Base-by-base conservation (phyloP, 2,113 vertebrate genomes). In the Xyrauchen texanus region DNA sequence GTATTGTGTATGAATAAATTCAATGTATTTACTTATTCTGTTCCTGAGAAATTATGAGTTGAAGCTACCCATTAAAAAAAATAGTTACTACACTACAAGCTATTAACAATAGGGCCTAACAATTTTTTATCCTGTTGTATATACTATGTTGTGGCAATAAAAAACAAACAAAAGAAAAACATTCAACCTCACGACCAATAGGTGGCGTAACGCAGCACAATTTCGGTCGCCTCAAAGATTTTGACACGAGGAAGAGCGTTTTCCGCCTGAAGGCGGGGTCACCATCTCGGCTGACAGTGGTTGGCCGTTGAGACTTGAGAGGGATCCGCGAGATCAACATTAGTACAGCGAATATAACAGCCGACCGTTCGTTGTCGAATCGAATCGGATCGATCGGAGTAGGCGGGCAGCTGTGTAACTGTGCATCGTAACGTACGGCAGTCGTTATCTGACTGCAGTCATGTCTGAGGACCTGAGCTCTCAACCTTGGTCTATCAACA, bases 401-500 rank as follows among this genome's bases (percentile, higher is more conserved):
- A 87, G 91, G 90, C 85, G 84, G 85, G 82, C 15, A 74, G 79
- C 21, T 83, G 8, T 64, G 61, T 80, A 76, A 58, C 66, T 77
- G 71, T 60, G 16, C 55, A 34, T 34, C 21, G 21, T 34, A 34
- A 34, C 21, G 3, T 34, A 34, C 21, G 69, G 7, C 64, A 51
- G 68, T 60, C 7, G 74, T 12, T 46, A 65, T 77, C 84, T 58
- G 82, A 34, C 77, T 85, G 81, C 86, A 89, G 91, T 90, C 90
- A 97, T 97, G 94, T 92, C 95, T 77, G 96, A 97, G 86, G 96
- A 98, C 88, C 89, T 92, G 91, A 94, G 93, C 88, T 89, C 94
- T 81, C 92, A 95, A 88, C 86, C 94, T 81, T 98, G 96, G 96
- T 93, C 96, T 76, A 97, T 97, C 91, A 93, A 96, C 92, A 92